Percentiles rank a stretch among this genome's conserved stretches.
Conservation (phyloP, 2,113 vertebrate species). For the Poeciliopsis prolifica region DNA sequence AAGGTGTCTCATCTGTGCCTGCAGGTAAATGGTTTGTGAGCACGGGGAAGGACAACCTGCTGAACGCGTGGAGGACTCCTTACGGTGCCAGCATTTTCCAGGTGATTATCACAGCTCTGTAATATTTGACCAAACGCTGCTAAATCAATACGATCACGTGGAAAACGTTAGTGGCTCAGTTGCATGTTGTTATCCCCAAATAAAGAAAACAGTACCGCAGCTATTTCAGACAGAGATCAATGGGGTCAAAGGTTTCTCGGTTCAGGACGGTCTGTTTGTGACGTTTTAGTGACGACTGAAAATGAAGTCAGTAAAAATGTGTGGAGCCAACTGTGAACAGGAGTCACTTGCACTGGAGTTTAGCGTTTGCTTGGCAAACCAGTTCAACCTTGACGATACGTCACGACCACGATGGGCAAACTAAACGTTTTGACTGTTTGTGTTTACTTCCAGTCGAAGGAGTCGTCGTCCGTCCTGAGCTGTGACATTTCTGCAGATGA, state of each 20-base stretch:
- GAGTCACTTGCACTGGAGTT: no score
- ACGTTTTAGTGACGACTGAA: background rate
- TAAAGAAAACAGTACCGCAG: background rate
- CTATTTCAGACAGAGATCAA: background rate
- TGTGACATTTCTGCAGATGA: slow-evolving; percentile 97
- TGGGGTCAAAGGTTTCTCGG: background rate
- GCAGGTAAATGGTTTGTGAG: slow-evolving; percentile 99
- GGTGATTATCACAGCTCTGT: slow-evolving; percentile 53
- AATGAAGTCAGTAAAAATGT: background rate
- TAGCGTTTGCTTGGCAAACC: no score
- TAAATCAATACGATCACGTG: background rate
- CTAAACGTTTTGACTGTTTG: background rate
- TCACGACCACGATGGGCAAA: background rate
- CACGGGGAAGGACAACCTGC: slow-evolving; percentile 96
- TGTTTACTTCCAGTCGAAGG: slow-evolving; percentile 86
- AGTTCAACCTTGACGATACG: background rate
- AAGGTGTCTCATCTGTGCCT: slow-evolving; percentile 43
- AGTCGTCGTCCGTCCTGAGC: slow-evolving; percentile 95
- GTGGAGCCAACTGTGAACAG: no score
- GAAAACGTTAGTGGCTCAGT: background rate
- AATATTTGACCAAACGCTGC: no score
- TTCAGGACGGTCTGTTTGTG: background rate
- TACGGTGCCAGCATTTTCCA: slow-evolving; percentile 99
- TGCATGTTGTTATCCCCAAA: background rate
- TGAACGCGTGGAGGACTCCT: slow-evolving; percentile 96